Conservation (phyloP, 2,113 vertebrate species). For the Garra rufa region DNA sequence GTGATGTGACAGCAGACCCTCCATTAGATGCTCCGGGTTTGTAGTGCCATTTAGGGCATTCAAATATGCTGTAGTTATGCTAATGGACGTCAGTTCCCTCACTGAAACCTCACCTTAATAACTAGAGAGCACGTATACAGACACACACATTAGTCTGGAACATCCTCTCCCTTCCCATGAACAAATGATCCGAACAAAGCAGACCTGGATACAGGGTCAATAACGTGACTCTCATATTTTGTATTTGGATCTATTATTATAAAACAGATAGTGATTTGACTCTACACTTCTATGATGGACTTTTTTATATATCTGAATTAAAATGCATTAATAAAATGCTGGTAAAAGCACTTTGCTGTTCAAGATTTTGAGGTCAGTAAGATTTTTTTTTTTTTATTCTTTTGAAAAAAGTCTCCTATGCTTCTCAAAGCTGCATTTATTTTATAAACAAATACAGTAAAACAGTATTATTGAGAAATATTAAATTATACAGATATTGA, state of each 20-base stretch:
- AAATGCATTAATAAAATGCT: too few relatives aligned
- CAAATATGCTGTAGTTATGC: conserved; percentile 51
- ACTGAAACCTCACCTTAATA: conserved; percentile 38
- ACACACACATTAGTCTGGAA: background rate
- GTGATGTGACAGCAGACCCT: conserved; percentile 46
- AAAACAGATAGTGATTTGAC: background rate
- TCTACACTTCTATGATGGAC: too few relatives aligned
- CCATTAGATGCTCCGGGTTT: conserved; percentile 32
- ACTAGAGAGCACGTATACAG: background rate
- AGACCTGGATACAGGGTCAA: conserved; percentile 13
- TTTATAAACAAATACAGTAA: too few relatives aligned
- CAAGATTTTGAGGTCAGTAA: too few relatives aligned
- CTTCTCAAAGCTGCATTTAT: too few relatives aligned
- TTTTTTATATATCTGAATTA: too few relatives aligned
- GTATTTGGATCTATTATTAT: background rate
- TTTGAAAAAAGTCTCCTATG: too few relatives aligned
- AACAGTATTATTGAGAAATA: too few relatives aligned
- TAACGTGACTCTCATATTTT: background rate
- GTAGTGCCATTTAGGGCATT: conserved; percentile 53
- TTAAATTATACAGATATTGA: too few relatives aligned
- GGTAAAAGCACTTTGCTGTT: too few relatives aligned
- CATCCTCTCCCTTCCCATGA: background rate
- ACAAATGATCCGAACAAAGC: conserved; percentile 37
- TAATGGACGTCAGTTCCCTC: conserved; percentile 55
- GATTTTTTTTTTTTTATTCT: too few relatives aligned